phyloP scores from a whole-genome alignment of 1,140 invertebrate genomes.

The Brachystomella parvula region DNA sequence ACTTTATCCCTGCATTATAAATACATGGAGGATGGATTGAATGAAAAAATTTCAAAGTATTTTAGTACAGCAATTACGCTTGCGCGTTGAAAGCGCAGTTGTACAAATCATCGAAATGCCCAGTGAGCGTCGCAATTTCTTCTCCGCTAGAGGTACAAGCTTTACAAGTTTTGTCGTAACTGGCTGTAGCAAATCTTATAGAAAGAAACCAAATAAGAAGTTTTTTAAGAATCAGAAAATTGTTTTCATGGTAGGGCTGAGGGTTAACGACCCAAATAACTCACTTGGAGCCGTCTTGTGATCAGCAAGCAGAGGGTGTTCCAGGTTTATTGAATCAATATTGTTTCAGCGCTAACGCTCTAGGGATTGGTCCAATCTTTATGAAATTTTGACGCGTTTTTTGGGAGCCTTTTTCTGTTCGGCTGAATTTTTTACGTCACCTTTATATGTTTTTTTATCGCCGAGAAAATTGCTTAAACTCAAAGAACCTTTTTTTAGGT shows the following conservation, averaged over 20 bases:
- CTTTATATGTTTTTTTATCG: too few species aligned
- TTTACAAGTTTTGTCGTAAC: constrained; percentile 77
- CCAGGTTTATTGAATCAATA: too few species aligned
- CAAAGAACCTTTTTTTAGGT: too few species aligned
- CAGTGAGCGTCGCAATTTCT: constrained; percentile 59
- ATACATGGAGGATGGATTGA: not conserved
- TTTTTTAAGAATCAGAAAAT: not conserved
- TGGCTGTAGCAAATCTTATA: constrained; percentile 70
- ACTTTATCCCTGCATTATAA: constrained; percentile 2
- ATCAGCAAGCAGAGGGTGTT: constrained; percentile 67
- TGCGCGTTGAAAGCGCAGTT: constrained; percentile 66
- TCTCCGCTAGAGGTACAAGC: constrained; percentile 66
- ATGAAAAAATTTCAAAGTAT: not conserved
- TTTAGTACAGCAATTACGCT: constrained; percentile 42
- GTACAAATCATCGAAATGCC: constrained; percentile 74
- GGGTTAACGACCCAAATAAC: constrained; percentile 39
- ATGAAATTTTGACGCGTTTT: too few species aligned
- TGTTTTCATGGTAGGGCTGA: too few species aligned
- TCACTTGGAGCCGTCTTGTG: constrained; percentile 58
- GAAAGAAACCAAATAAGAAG: constrained; percentile 20
- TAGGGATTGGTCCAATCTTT: too few species aligned
- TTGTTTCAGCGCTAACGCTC: too few species aligned
- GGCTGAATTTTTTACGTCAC: too few species aligned
- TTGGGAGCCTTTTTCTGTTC: too few species aligned
- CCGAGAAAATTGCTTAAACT: too few species aligned